Evolutionary conservation across 2,113 vertebrate species (phyloP), one percentile per base, ranked within the genome.

Genomic region (Blennius ocellaris): DNA sequence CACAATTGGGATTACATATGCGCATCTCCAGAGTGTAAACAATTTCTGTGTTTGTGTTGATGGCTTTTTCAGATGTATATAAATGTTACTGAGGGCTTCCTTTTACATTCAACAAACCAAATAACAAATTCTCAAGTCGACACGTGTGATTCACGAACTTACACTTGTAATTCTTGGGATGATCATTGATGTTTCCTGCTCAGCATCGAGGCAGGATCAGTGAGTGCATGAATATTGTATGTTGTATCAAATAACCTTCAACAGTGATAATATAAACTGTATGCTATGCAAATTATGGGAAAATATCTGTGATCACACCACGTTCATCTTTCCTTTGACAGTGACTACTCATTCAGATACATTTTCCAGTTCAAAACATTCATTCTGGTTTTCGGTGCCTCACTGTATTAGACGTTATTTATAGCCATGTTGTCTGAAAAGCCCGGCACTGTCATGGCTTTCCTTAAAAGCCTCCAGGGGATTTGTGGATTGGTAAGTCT

Each of bases 351-450:
- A 69, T 63, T 74, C 47, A 70, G 43, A 74, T 49, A 4, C 36
- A 15, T 76, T 76, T 60, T 78, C 12, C 54, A 2, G 6, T 71
- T 69, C 38, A 16, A 77, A 48, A 73, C 8, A 16, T 39, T 53
- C 11, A 15, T 36, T 50, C 17, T 70, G 56, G 8, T 47, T 57
- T 57, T 43, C 48, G 53, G 39, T 6, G 61, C 49, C 51, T 80
- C 70, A 67, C 53, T 67, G 71, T 37, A 51, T 59, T 45, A 17
- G 11, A 66, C 0, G 57, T 80, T 90, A 83, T 86, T 86, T 66
- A 57, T 73, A 90, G 76, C 58, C 44, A 41, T 49, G 38, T 59
- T 51, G 53, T 71, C 45, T 86, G 43, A 76, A 83, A 81, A 72
- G 65, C 61, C 62, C 40, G 61, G 50, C 49, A 49, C 40, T 51